A percentile compares a stretch with the other conserved stretches of the same genome.
phyloP scores from a whole-genome alignment of 2,888 invertebrate species.

The Ectropis crepuscularia region DNA sequence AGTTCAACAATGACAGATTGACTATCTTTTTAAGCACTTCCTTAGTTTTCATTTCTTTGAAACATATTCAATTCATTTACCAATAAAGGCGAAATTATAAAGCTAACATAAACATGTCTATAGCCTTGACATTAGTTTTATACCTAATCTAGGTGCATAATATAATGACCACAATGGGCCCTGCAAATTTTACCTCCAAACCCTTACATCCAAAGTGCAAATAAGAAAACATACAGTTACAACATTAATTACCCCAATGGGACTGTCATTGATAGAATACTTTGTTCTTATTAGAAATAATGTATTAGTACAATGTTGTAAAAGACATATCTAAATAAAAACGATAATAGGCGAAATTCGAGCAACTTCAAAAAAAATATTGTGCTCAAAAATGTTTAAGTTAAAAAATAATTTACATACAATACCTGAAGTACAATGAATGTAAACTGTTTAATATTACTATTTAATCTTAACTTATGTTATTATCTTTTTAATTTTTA shows the following conservation, averaged over 20 bases:
- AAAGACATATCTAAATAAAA: neutral
- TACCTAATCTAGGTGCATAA: conserved; percentile 1
- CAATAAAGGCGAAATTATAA: no score
- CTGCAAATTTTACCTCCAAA: neutral
- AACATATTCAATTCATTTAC: no score
- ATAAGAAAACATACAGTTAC: neutral
- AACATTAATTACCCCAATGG: conserved; percentile 4
- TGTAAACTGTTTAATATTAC: neutral
- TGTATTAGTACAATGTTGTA: conserved; percentile 6
- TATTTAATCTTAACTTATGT: conserved; percentile 12
- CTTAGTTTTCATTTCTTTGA: no score
- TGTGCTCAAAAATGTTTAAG: conserved; percentile 18
- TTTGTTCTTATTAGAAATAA: conserved; percentile 8
- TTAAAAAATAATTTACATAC: neutral
- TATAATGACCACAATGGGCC: neutral
- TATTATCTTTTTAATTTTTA: conserved; percentile 14
- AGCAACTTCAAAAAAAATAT: conserved; percentile 16
- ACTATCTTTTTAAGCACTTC: no score
- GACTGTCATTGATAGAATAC: conserved; percentile 5
- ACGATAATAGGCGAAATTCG: conserved; percentile 1
- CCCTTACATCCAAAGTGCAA: neutral
- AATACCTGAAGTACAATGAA: conserved; percentile 1
- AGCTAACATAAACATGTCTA: neutral
- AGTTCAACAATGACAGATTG: neutral
- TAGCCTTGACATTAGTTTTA: neutral